phyloP scores from a whole-genome alignment of 1,140 invertebrate species.

The Drosophila pandora region DNA sequence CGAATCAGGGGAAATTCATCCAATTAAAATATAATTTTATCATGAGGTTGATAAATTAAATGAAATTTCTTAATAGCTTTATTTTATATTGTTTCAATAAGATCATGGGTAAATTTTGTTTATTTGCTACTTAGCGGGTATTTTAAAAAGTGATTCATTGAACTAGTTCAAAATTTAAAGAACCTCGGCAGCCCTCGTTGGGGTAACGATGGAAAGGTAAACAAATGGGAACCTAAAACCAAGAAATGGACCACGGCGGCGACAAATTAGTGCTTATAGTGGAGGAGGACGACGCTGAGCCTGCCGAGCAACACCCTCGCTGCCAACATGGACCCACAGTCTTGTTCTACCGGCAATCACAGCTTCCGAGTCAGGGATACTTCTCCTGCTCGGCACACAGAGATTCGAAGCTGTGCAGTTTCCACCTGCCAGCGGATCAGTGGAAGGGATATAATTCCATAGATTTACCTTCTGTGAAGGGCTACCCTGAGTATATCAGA shows the following conservation, averaged over 20 bases:
- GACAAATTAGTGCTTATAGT: slow-evolving; percentile 49
- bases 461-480: neutral
- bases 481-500: slow-evolving; percentile 10
- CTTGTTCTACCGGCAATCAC: slow-evolving; percentile 65
- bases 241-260: neutral
- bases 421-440: slow-evolving; percentile 39
- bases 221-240: neutral
- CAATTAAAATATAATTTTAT: too few relatives aligned
- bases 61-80: too few relatives aligned
- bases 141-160: neutral
- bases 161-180: neutral
- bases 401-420: slow-evolving; percentile 88
- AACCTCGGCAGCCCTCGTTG: neutral
- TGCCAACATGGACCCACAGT: slow-evolving; percentile 67
- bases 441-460: slow-evolving; percentile 22
- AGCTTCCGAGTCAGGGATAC: slow-evolving; percentile 85
- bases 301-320: slow-evolving; percentile 37
- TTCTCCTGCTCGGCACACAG: slow-evolving; percentile 92
- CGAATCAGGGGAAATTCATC: too few relatives aligned
- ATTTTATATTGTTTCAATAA: too few relatives aligned
- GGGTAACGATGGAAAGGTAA: neutral
- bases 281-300: slow-evolving; percentile 34
- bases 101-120: too few relatives aligned
- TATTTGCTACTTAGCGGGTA: too few relatives aligned
- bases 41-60: too few relatives aligned